These are phyloP conservation scores for Atta texana DNA, from an alignment of 1,140 invertebrate species.

Conservation along the genomic window DNA sequence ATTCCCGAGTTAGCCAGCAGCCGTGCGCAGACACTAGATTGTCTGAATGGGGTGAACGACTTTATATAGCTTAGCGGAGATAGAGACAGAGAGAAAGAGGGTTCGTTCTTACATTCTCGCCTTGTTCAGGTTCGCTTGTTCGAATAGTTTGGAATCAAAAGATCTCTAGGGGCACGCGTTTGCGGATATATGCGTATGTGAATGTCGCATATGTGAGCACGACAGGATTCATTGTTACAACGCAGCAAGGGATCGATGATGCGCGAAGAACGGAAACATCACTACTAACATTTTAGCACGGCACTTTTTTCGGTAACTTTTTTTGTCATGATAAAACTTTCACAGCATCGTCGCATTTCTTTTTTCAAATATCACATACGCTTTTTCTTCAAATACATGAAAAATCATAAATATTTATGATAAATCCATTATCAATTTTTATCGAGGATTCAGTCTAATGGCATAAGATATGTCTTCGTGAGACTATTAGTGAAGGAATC, in stretches of 20 bases:
- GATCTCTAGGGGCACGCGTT: constrained; percentile 53
- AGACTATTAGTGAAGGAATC: constrained; percentile 70
- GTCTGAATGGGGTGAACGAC: constrained; percentile 87
- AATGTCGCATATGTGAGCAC: background rate
- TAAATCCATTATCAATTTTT: constrained; percentile 20
- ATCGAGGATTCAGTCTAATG: constrained; percentile 16
- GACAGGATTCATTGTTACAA: constrained; percentile 32
- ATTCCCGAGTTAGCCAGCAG: constrained; percentile 84
- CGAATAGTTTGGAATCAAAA: constrained; percentile 69
- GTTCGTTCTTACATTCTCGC: constrained; percentile 64
- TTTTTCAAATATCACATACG: background rate
- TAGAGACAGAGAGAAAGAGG: constrained; percentile 74
- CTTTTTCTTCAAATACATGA: background rate
- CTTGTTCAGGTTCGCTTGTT: constrained; percentile 73
- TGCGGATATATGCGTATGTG: background rate
- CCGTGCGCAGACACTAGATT: constrained; percentile 86
- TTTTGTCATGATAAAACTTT: background rate
- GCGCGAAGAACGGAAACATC: constrained; percentile 68
- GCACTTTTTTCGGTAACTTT: background rate
- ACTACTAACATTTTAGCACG: background rate
- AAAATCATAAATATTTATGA: background rate
- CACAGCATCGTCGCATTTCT: background rate
- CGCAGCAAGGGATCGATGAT: constrained; percentile 66
- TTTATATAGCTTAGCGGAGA: constrained; percentile 84
- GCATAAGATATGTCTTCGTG: constrained; percentile 48